Percentiles rank a stretch among this genome's conserved stretches.
Conservation (phyloP, 2,888 invertebrate genomes). For the Lasius platythorax region DNA sequence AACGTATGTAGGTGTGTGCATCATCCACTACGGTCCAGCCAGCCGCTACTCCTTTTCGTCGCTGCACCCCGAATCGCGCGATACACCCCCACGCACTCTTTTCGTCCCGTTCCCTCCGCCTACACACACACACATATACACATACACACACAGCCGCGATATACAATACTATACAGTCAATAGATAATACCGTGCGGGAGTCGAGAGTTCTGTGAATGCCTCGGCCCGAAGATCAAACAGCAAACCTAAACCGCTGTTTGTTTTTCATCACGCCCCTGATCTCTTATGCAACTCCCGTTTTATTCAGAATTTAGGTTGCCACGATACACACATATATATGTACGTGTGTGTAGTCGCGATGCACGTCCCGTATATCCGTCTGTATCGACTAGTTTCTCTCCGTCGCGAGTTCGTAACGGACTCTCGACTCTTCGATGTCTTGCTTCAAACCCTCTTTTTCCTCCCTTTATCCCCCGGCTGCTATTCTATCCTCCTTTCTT, state of each 20-base stretch:
- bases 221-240: constrained; percentile 85
- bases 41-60: constrained; percentile 55
- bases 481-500: constrained; percentile 27
- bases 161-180: constrained; percentile 80
- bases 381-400: constrained; percentile 70
- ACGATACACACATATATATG: constrained; percentile 28
- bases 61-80: constrained; percentile 63
- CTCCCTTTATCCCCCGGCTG: not conserved
- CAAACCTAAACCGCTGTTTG: constrained; percentile 86
- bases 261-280: constrained; percentile 86
- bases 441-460: not conserved
- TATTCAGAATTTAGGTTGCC: constrained; percentile 84
- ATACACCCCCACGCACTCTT: constrained; percentile 37
- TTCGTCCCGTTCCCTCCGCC: not conserved
- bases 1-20: constrained; percentile 55
- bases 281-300: constrained; percentile 85
- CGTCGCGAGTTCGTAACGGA: constrained; percentile 52
- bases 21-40: constrained; percentile 64
- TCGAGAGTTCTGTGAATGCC: constrained; percentile 84
- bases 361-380: constrained; percentile 12
- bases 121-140: constrained; percentile 57
- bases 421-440: constrained; percentile 50
- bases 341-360: not conserved
- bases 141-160: constrained; percentile 56
- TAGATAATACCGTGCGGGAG: constrained; percentile 83